These are phyloP conservation scores for Salminus brasiliensis DNA, from an alignment of 2,113 vertebrate genomes.

Conservation along the genomic window DNA sequence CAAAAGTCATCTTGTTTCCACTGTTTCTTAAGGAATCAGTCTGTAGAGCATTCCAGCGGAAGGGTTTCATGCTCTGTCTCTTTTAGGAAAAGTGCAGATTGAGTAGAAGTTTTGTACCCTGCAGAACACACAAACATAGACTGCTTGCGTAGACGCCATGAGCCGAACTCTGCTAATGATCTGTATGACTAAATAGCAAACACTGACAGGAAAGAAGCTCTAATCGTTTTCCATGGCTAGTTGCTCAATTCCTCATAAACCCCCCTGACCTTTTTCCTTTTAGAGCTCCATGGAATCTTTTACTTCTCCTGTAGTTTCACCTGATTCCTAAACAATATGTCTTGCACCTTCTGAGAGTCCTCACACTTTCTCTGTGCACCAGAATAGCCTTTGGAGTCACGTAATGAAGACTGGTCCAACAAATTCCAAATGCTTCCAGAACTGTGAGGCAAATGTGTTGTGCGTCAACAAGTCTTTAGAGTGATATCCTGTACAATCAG, in stretches of 20 bases:
- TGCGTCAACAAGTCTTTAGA: constrained; percentile 40
- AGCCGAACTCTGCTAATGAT: constrained; percentile 36
- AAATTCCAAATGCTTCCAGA: constrained; percentile 35
- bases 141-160: constrained; percentile 20
- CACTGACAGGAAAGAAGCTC: constrained; percentile 21
- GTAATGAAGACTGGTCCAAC: constrained; percentile 4
- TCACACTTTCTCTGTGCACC: neutral
- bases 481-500: constrained; percentile 41
- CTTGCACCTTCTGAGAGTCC: neutral
- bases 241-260: constrained; percentile 1
- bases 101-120: constrained; percentile 5
- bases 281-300: neutral
- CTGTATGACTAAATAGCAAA: constrained; percentile 36
- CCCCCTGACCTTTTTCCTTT: neutral
- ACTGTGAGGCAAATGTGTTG: constrained; percentile 25
- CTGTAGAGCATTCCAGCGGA: neutral
- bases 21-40: constrained; percentile 7
- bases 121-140: constrained; percentile 38
- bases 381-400: constrained; percentile 3
- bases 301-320: neutral
- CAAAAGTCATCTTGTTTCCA: neutral
- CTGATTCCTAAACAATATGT: neutral
- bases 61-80: neutral
- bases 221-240: constrained; percentile 27
- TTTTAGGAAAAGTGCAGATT: constrained; percentile 13